phyloP scores from a whole-genome alignment of 2,888 invertebrate genomes.

The Cerastis leucographa region DNA sequence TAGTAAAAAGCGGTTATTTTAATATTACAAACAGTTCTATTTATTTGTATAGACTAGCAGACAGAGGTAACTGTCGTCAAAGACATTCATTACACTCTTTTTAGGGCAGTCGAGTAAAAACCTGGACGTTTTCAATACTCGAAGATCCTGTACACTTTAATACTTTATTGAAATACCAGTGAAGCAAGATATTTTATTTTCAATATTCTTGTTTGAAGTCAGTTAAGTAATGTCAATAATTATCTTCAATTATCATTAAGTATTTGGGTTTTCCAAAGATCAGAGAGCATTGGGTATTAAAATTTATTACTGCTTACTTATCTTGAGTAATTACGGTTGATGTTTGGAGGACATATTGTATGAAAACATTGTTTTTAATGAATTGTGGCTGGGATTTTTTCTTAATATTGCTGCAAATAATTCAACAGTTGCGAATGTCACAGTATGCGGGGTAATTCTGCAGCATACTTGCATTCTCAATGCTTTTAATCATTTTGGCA shows the following conservation, averaged over 20 bases:
- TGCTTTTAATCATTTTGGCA: neutral
- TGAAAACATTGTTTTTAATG: neutral
- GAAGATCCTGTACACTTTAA: neutral
- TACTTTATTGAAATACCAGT: neutral
- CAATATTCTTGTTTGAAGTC: conserved; percentile 33
- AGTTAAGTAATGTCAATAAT: conserved; percentile 3
- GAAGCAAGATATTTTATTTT: conserved; percentile 9
- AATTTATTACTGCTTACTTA: conserved; percentile 1
- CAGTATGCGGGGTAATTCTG: neutral
- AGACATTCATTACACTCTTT: neutral
- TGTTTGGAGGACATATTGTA: neutral
- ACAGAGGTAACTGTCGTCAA: neutral
- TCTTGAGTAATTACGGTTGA: conserved; percentile 11
- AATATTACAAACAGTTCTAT: too few species aligned
- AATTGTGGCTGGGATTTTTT: neutral
- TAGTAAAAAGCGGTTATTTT: too few species aligned
- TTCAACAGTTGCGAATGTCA: neutral
- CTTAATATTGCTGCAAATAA: neutral
- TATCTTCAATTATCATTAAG: conserved; percentile 23
- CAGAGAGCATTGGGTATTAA: conserved; percentile 10
- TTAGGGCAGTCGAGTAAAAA: neutral
- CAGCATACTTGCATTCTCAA: neutral
- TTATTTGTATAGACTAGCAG: too few species aligned
- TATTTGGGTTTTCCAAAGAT: conserved; percentile 32
- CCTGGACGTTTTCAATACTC: neutral